phyloP scores from a whole-genome alignment of 2,888 invertebrate genomes.

The Mimumesa dahlbomi region DNA sequence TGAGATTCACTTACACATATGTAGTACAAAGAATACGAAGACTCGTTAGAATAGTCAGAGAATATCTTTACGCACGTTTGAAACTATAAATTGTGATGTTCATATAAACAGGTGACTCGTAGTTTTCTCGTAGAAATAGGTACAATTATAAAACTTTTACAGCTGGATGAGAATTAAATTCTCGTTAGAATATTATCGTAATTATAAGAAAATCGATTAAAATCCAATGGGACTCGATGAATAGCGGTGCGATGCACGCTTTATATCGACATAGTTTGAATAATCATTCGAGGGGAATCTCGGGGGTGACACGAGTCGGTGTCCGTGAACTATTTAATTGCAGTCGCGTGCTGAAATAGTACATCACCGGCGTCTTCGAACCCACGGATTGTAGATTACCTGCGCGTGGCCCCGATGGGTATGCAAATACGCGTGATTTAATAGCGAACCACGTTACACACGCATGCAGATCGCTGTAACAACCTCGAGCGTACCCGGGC shows the following conservation, averaged over 20 bases:
- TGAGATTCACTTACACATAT: too few species aligned
- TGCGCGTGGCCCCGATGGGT: conserved; percentile 2
- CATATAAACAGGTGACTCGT: too few species aligned
- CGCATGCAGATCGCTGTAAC: conserved; percentile 34
- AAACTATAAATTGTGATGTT: too few species aligned
- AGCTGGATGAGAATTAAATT: too few species aligned
- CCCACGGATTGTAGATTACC: neutral
- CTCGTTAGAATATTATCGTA: too few species aligned
- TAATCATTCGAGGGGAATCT: conserved; percentile 1
- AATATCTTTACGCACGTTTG: too few species aligned
- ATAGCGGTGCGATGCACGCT: neutral
- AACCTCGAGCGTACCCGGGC: neutral
- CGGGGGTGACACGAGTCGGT: neutral
- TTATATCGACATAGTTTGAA: conserved; percentile 1
- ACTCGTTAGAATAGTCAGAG: too few species aligned
- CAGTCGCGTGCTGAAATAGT: conserved; percentile 3
- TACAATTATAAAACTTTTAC: too few species aligned
- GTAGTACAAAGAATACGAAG: too few species aligned
- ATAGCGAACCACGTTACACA: conserved; percentile 28
- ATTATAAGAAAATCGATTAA: too few species aligned
- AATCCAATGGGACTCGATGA: too few species aligned
- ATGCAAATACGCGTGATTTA: conserved; percentile 48
- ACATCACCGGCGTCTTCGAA: conserved; percentile 12
- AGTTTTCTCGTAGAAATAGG: too few species aligned
- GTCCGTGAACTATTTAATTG: conserved; percentile 38